These are phyloP conservation scores for Ceuthmochares aereus DNA, from an alignment of 2,113 vertebrate genomes.

Conservation along the genomic window DNA sequence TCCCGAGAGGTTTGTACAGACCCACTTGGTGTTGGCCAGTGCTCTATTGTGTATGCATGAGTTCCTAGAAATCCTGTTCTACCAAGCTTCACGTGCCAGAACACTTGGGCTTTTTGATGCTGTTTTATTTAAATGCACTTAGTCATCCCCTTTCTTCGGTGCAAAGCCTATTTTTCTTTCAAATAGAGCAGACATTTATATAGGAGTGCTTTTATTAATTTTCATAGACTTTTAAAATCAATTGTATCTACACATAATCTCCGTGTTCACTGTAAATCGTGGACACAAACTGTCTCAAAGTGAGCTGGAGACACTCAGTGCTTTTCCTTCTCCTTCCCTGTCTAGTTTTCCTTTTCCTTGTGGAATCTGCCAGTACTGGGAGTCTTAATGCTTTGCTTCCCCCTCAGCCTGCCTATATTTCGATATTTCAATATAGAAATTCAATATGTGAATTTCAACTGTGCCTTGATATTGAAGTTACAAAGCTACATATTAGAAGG, in stretches of 20 bases:
- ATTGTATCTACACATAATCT: not conserved
- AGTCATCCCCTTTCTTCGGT: not conserved
- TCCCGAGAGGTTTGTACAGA: not conserved
- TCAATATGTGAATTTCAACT: too few relatives aligned
- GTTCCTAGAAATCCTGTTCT: not conserved
- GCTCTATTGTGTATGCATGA: not conserved
- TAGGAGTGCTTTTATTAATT: not conserved
- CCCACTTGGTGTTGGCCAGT: not conserved
- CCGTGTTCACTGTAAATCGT: not conserved
- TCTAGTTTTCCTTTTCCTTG: not conserved
- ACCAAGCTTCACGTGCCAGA: not conserved
- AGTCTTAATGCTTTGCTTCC: not conserved
- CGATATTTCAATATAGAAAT: too few relatives aligned
- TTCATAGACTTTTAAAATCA: not conserved
- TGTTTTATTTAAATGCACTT: not conserved
- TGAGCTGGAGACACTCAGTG: not conserved
- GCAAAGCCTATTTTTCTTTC: not conserved
- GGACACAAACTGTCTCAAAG: not conserved
- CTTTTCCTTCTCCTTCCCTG: not conserved
- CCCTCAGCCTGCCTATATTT: accelerated
- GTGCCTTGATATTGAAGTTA: not conserved
- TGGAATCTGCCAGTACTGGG: not conserved
- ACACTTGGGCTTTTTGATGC: not conserved
- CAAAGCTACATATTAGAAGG: not conserved
- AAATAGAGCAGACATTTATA: not conserved